Base-by-base conservation (phyloP, 2,113 vertebrate species). In the Microtus pennsylvanicus region DNA sequence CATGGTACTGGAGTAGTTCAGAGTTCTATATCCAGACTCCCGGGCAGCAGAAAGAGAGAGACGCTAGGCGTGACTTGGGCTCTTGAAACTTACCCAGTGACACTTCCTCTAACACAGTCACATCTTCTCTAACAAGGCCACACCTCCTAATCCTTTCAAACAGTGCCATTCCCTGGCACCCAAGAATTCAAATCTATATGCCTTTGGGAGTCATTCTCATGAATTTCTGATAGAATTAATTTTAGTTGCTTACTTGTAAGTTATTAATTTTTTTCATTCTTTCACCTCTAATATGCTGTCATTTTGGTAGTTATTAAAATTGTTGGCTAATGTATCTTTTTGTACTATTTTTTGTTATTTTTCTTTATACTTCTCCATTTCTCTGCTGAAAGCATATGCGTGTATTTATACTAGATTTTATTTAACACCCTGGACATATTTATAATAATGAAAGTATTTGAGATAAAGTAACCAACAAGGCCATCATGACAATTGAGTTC, bases 381-480 rank as follows among this genome's bases (percentile, higher is more conserved):
- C 26, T 96, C 28, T 81, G 6, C 30, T 80, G 30, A 86, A 30
- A 70, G 85, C 26, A 67, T 67, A 11, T 33, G 4, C 42, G 38
- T 90, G n/a, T 61, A 55, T 17, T 94, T 4, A 70, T 80, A 61
- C 65, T 42, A 35, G 58, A 13, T 90, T 93, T 86, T 90, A 87
- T 70, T 82, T 88, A 91, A 70, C 21, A 87, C 26, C 45, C 47
- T 63, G 7, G 55, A 50, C 3, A 9, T 72, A 70, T 77, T 35
- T 72, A 14, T 86, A 67, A 42, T 74, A 94, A 21, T n/a, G 76
- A 35, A 38, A 80, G 35, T 63, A 17, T 96, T 94, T 88, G 19
- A 76, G 30, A n/a, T 30, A 65, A 87, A 77, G 89, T 42, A n/a
- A 93, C 9, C 8, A 81, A 86, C 21, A 70, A 45, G 3, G 24